Base-by-base conservation (phyloP, 2,113 vertebrate genomes). In the Burhinus bistriatus region DNA sequence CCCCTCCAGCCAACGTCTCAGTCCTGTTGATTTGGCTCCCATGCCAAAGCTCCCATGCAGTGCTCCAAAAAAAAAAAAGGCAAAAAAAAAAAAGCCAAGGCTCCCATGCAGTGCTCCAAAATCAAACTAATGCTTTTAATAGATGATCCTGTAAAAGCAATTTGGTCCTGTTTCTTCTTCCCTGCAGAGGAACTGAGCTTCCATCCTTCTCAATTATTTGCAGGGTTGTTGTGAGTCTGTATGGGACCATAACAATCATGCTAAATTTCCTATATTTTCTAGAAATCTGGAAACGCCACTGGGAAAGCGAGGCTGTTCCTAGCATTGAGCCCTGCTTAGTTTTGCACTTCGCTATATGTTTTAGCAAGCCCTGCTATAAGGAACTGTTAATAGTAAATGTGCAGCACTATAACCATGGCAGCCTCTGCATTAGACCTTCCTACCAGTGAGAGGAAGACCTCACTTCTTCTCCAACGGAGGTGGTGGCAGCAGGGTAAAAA, bases 381-480 rank as follows among this genome's bases (percentile, higher is more conserved):
- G 17, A 92, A 3, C 45, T 23, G 5, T 58, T 57, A 47, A 29
- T 9, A 64, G 32, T 32, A n/a, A 57, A 65, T 45, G 20, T 20
- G 4, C 42, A 89, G 19, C 30, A 27, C 29, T 71, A 20, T 23
- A 55, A 38, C 61, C 12, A 5, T 5, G 32, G 22, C 73, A 93
- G 29, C 29, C n/a, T 54, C 55, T 82, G 51, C 47, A 12, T n/a
- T 59, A 57, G 34, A 66, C 21, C 30, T 78, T 62, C 32, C 64
- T 75, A 19, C 17, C n/a, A 57, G 32, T 0, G 0, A n/a, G 45
- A 75, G 34, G 34, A 72, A 58, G 32, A 84, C n/a, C 9, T 73
- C 4, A 8, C 12, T 79, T 22, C 57, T 73, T 70, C 89, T 66
- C 51, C 29, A 42, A 11, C 12, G 51, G 64, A 68, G 32, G 22